A percentile compares a stretch with the other conserved stretches of the same genome.
Evolutionary conservation across 2,888 invertebrate genomes (phyloP).

Genomic region (Sipunculus nudus): DNA sequence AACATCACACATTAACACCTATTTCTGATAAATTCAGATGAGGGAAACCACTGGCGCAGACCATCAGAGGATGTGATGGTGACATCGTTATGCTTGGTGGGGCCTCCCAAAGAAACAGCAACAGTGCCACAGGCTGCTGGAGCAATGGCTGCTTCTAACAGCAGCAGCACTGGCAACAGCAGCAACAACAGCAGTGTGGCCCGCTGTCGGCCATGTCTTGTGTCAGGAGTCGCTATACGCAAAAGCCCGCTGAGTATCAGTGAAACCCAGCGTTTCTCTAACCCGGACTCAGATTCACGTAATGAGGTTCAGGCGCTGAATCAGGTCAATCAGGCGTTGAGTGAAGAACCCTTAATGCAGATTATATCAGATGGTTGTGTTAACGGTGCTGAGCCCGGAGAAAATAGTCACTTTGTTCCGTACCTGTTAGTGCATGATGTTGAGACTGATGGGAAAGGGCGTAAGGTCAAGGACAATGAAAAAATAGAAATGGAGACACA

Average conservation of each 20-base stretch:
- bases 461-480: slow-evolving; percentile 3
- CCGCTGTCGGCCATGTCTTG: slow-evolving; percentile 61
- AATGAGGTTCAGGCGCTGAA: slow-evolving; percentile 78
- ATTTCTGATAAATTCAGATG: background rate
- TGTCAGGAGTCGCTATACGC: slow-evolving; percentile 65
- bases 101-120: slow-evolving; percentile 2
- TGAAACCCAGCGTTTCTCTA: slow-evolving; percentile 30
- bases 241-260: slow-evolving; percentile 40
- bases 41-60: slow-evolving; percentile 27
- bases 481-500: slow-evolving; percentile 6
- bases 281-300: slow-evolving; percentile 31
- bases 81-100: slow-evolving; percentile 58
- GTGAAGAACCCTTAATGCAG: slow-evolving; percentile 66
- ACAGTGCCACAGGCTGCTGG: too few species aligned
- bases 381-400: slow-evolving; percentile 21
- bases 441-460: slow-evolving; percentile 54
- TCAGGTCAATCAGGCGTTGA: slow-evolving; percentile 78
- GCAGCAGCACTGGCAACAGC: slow-evolving; percentile 8
- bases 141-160: background rate
- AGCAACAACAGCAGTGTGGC: too few species aligned
- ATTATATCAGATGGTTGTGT: slow-evolving; percentile 69
- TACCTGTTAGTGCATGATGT: slow-evolving; percentile 48
- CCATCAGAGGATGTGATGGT: slow-evolving; percentile 60
- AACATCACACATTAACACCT: background rate
- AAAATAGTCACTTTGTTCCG: slow-evolving; percentile 41